Conservation (phyloP, 30 jellyfish, hydroid and myxozoan genomes). For the Pelagia noctiluca region DNA sequence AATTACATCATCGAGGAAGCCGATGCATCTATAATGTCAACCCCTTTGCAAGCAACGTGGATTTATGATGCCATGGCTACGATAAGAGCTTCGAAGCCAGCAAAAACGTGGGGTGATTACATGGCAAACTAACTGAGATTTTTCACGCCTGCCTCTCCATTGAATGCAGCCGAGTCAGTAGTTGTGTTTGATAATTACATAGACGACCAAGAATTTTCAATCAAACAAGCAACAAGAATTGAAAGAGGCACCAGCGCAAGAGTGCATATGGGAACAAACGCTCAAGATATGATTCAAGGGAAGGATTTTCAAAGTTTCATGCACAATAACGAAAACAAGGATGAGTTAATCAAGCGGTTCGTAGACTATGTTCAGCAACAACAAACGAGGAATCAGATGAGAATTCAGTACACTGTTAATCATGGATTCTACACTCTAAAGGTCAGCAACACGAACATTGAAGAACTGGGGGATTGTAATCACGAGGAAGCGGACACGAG, state of each 20-base stretch:
- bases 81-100: conserved; percentile 58
- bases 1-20: conserved; percentile 42
- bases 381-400: no score
- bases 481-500: no score
- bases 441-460: no score
- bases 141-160: conserved; percentile 51
- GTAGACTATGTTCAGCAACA: conserved; percentile 57
- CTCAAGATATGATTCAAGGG: no score
- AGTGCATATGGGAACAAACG: conserved; percentile 61
- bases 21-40: conserved; percentile 38
- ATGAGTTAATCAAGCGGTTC: conserved; percentile 53
- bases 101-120: conserved; percentile 54
- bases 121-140: conserved; percentile 64
- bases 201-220: no score
- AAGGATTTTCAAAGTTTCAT: conserved; percentile 38
- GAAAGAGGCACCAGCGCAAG: conserved; percentile 72
- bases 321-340: conserved; percentile 63
- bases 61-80: conserved; percentile 59
- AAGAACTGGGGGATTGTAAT: no score
- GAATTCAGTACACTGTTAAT: no score
- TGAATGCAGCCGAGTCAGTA: conserved; percentile 50
- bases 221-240: conserved; percentile 46
- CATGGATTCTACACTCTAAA: no score
- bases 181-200: no score
- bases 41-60: conserved; percentile 38